Percentiles rank a stretch among this genome's conserved stretches.
Conservation (phyloP, 2,113 vertebrate species). For the Halichoerus grypus region DNA sequence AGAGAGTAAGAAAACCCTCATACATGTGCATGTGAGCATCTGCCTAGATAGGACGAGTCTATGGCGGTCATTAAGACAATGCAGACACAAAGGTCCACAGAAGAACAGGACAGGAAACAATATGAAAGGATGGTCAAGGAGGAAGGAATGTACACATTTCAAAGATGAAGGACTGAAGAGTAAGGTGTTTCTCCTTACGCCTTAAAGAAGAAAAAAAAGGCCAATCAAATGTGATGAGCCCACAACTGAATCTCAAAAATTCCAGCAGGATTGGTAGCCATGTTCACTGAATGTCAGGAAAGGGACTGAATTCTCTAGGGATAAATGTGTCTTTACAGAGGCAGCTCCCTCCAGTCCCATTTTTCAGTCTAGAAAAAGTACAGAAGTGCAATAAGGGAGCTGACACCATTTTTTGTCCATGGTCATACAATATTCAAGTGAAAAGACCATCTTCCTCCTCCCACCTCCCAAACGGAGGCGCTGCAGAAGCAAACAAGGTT, state of each 20-base stretch:
- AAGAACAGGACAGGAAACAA: background rate
- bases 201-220: background rate
- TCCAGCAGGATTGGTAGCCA: background rate
- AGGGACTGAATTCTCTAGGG: background rate
- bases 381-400: background rate
- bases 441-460: background rate
- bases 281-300: background rate
- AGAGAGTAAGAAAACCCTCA: background rate
- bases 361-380: background rate
- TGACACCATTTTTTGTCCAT: background rate
- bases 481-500: background rate
- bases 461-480: background rate
- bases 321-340: background rate
- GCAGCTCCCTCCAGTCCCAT: background rate
- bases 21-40: background rate
- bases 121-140: background rate
- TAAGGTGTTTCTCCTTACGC: background rate
- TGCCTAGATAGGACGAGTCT: background rate
- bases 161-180: background rate
- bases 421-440: background rate
- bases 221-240: background rate
- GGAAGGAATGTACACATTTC: background rate
- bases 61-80: background rate
- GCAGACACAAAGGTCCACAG: background rate
- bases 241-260: background rate